Evolutionary conservation across 2,113 vertebrate species (phyloP).

Genomic region (Chloropsis cyanopogon): DNA sequence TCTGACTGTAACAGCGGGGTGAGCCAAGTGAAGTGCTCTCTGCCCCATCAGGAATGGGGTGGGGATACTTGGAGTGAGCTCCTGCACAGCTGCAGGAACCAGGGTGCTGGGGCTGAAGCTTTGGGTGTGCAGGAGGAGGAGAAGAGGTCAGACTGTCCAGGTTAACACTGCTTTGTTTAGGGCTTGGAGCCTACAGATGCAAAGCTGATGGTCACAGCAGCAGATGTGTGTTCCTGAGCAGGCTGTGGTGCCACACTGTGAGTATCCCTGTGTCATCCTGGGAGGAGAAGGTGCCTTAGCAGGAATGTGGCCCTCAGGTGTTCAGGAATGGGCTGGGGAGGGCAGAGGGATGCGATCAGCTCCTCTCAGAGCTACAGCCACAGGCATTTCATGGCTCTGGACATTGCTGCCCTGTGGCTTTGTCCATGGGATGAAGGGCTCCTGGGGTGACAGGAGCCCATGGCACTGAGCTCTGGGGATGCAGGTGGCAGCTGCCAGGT

Average conservation of each 20-base stretch:
- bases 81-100: neutral
- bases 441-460: fast-evolving
- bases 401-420: fast-evolving
- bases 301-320: neutral
- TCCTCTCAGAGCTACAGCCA: neutral
- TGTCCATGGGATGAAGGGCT: fast-evolving
- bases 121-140: neutral
- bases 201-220: neutral
- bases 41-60: constrained; percentile 33
- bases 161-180: neutral
- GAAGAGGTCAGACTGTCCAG: neutral
- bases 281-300: neutral
- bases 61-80: constrained; percentile 4
- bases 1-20: fast-evolving
- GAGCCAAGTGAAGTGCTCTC: neutral
- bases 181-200: neutral
- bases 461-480: neutral
- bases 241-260: neutral
- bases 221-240: fast-evolving
- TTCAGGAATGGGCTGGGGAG: neutral
- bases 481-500: fast-evolving
- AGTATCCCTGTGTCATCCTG: neutral
- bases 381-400: neutral
- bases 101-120: neutral
- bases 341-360: neutral